Conservation (phyloP, 2,797 vertebrate species). For the Parauchenoglanis punctatus region DNA sequence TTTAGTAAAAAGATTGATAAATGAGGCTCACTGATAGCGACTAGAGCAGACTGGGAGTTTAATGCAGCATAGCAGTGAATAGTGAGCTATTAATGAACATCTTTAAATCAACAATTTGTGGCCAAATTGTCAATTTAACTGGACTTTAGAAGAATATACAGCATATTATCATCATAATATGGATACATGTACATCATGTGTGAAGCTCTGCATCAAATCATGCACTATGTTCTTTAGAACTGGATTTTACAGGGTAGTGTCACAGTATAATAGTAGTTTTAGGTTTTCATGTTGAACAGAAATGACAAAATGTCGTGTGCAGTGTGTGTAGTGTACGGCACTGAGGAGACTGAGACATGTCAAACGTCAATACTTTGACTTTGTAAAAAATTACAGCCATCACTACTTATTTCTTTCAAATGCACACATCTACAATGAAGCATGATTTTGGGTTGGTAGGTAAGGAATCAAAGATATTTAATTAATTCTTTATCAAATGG, state of each 20-base stretch:
- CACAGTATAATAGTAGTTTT: background rate
- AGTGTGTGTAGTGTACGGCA: background rate
- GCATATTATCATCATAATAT: background rate
- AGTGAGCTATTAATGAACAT: background rate
- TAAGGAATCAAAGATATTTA: background rate
- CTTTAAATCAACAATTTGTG: constrained; percentile 8
- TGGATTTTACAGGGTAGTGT: background rate
- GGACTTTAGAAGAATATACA: background rate
- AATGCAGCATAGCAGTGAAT: constrained; percentile 7
- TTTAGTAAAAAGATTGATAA: background rate
- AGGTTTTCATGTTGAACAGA: background rate
- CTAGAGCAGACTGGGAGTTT: background rate
- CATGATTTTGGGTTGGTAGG: background rate
- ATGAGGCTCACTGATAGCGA: background rate
- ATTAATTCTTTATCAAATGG: background rate
- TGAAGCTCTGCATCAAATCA: background rate
- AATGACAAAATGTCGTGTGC: background rate
- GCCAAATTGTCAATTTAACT: constrained; percentile 8
- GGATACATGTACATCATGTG: background rate
- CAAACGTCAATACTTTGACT: background rate
- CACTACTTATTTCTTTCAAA: background rate
- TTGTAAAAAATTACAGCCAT: no score
- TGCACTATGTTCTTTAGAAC: background rate
- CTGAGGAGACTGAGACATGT: background rate
- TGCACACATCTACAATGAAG: background rate